A percentile compares a stretch with the other conserved stretches of the same genome.
phyloP scores from a whole-genome alignment of 2,113 vertebrate species.

The Oryzias woworae region DNA sequence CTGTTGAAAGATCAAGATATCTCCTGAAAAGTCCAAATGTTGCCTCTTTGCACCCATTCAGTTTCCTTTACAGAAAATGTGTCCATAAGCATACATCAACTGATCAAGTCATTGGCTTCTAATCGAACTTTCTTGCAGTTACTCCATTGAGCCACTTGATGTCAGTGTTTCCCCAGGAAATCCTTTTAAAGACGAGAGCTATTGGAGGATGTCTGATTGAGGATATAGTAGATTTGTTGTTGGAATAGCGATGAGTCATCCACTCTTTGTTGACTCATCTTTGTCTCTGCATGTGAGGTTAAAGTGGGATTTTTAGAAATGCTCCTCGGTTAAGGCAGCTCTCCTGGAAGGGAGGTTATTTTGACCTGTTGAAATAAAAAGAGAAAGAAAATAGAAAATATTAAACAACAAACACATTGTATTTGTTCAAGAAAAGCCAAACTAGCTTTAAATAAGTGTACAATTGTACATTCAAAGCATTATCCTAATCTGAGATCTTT shows the following conservation, averaged over 20 bases:
- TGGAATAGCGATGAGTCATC: constrained; percentile 20
- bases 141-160: constrained; percentile 44
- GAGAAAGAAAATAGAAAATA: constrained; percentile 4
- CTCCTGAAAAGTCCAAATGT: neutral
- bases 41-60: constrained; percentile 21
- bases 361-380: constrained; percentile 55
- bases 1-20: neutral
- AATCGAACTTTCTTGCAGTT: constrained; percentile 40
- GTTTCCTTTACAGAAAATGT: constrained; percentile 28
- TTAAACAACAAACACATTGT: constrained; percentile 8
- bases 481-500: neutral
- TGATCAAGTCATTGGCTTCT: constrained; percentile 22
- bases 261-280: constrained; percentile 25
- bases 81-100: constrained; percentile 16
- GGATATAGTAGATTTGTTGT: constrained; percentile 15
- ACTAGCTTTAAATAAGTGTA: neutral
- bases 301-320: constrained; percentile 39
- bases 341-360: constrained; percentile 55
- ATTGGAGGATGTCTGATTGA: constrained; percentile 10
- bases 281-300: constrained; percentile 35
- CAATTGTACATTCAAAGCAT: neutral
- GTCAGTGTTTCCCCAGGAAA: constrained; percentile 62
- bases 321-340: constrained; percentile 54
- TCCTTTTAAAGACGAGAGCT: constrained; percentile 18
- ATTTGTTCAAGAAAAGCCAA: neutral